These are phyloP conservation scores for Otolemur crassicaudatus DNA, from an alignment of 2,797 vertebrate species.

Conservation along the genomic window DNA sequence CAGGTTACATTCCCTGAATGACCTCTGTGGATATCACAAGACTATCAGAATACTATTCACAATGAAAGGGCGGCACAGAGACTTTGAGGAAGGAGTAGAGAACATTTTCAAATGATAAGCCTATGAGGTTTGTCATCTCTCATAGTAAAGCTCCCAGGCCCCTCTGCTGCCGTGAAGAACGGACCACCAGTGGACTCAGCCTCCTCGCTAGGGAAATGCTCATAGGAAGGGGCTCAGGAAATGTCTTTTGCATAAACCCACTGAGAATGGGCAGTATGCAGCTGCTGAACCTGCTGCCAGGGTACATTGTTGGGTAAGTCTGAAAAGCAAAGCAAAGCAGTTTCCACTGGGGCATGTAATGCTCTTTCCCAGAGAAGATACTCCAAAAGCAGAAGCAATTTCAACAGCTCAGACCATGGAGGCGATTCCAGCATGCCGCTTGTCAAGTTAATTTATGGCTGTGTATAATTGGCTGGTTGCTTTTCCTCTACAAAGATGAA, in stretches of 20 bases:
- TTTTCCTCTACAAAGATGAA: slow-evolving; percentile 83
- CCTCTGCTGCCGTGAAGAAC: slow-evolving; percentile 69
- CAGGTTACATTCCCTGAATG: neutral
- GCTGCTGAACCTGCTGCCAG: slow-evolving; percentile 29
- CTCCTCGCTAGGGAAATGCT: slow-evolving; percentile 61
- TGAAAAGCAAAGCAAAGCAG: slow-evolving; percentile 79
- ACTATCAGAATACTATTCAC: slow-evolving; percentile 55
- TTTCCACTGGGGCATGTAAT: slow-evolving; percentile 64
- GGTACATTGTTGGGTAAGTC: slow-evolving; percentile 64
- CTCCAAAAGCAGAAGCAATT: slow-evolving; percentile 78
- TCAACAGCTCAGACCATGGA: slow-evolving; percentile 63
- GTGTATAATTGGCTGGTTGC: slow-evolving; percentile 79
- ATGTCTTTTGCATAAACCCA: slow-evolving; percentile 80
- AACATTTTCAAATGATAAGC: slow-evolving; percentile 7
- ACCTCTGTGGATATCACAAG: slow-evolving; percentile 23
- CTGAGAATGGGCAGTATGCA: slow-evolving; percentile 48
- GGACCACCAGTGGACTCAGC: slow-evolving; percentile 57
- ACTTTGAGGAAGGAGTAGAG: neutral
- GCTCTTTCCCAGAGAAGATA: slow-evolving; percentile 61
- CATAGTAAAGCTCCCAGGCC: slow-evolving; percentile 51
- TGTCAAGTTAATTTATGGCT: slow-evolving; percentile 88
- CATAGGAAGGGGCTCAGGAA: slow-evolving; percentile 49
- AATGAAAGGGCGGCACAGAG: neutral
- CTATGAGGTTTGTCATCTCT: slow-evolving; percentile 58
- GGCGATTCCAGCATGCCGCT: slow-evolving; percentile 54